Conservation (phyloP, 1,140 invertebrate genomes). For the Cydia strobilella region DNA sequence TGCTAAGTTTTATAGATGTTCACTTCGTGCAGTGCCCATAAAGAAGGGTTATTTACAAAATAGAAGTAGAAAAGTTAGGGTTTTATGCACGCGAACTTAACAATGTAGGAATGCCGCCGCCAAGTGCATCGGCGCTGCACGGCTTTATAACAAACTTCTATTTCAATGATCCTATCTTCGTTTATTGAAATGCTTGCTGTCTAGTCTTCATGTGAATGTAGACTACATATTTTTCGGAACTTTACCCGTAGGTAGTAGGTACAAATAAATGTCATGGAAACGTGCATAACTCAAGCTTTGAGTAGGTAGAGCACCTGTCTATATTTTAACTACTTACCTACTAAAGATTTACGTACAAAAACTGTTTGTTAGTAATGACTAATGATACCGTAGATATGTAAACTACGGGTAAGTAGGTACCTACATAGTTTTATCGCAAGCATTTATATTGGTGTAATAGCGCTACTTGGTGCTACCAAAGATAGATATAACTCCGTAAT, state of each 20-base stretch:
- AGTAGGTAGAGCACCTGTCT: no score
- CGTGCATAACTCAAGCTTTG: no score
- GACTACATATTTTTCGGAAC: not conserved
- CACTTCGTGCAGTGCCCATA: conserved; percentile 11
- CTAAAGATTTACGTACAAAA: no score
- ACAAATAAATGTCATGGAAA: no score
- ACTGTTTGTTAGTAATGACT: no score
- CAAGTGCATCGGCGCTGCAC: not conserved
- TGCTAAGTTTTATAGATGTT: conserved; percentile 24
- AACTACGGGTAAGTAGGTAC: no score
- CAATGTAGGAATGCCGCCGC: not conserved
- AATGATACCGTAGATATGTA: no score
- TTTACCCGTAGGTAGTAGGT: not conserved
- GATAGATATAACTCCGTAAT: no score
- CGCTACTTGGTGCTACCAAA: no score
- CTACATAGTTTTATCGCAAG: no score
- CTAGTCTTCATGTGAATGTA: conserved; percentile 1
- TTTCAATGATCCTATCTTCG: conserved; percentile 12
- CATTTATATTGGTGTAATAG: no score
- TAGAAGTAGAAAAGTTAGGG: conserved; percentile 10
- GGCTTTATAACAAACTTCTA: not conserved
- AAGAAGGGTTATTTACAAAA: conserved; percentile 17
- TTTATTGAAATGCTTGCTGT: conserved; percentile 20
- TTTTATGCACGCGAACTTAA: conserved; percentile 25
- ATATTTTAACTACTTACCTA: no score